These are phyloP conservation scores for Gymnocheta viridis DNA, from an alignment of 2,888 invertebrate species.

Conservation along the genomic window DNA sequence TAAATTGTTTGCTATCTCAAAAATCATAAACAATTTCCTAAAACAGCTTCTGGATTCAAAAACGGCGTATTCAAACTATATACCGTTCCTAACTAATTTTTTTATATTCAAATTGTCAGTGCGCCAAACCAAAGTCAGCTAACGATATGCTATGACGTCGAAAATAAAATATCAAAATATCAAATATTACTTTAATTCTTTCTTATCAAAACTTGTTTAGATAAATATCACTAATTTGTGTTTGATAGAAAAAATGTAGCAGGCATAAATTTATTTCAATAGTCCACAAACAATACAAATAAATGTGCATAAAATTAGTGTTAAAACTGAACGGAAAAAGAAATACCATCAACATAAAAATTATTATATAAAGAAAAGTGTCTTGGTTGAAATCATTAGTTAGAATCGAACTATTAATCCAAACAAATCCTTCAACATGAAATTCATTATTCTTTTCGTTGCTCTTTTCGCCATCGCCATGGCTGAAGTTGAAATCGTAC, in stretches of 20 bases:
- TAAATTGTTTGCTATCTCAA: too few relatives aligned
- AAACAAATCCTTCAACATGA: conserved; percentile 74
- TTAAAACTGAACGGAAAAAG: background rate
- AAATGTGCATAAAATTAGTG: background rate
- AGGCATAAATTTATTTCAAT: background rate
- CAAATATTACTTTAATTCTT: background rate
- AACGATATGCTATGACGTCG: too few relatives aligned
- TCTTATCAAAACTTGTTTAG: background rate
- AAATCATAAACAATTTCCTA: too few relatives aligned
- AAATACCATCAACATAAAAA: background rate
- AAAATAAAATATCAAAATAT: background rate
- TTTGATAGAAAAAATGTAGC: background rate
- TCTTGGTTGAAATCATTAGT: conserved; percentile 42
- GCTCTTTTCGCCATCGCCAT: conserved; percentile 77
- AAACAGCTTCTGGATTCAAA: too few relatives aligned
- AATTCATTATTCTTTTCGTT: conserved; percentile 77
- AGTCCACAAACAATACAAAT: too few relatives aligned
- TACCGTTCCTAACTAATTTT: too few relatives aligned
- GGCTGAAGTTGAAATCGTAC: conserved; percentile 75
- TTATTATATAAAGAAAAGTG: conserved; percentile 50
- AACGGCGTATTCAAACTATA: too few relatives aligned
- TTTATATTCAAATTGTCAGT: too few relatives aligned
- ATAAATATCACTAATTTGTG: background rate
- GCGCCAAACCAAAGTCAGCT: too few relatives aligned
- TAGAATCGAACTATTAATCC: conserved; percentile 23